These are phyloP conservation scores for Agonopterix subpropinquella DNA, from an alignment of 2,888 invertebrate genomes.

Conservation along the genomic window DNA sequence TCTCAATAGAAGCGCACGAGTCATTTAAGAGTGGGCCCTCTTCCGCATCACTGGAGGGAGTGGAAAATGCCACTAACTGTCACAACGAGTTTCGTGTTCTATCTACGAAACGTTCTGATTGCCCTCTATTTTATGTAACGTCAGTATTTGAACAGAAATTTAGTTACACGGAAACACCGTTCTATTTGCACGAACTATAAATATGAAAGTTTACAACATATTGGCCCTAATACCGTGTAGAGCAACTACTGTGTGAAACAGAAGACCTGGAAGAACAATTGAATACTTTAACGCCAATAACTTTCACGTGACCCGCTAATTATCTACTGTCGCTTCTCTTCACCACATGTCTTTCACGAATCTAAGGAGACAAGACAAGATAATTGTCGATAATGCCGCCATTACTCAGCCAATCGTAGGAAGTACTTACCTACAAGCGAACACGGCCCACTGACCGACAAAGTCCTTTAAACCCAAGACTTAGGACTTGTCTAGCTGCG, in stretches of 20 bases:
- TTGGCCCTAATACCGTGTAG: conserved; percentile 5
- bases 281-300: conserved; percentile 30
- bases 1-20: conserved; percentile 28
- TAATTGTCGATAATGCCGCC: conserved; percentile 32
- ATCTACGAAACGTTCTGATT: not conserved
- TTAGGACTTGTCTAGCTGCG: conserved; percentile 32
- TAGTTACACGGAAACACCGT: conserved; percentile 1
- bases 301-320: conserved; percentile 43
- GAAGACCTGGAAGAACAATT: conserved; percentile 24
- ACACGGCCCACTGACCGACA: conserved; percentile 53
- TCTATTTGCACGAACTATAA: conserved; percentile 7
- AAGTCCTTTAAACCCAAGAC: conserved; percentile 42
- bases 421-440: conserved; percentile 20
- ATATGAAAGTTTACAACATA: conserved; percentile 12
- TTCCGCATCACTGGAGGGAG: conserved; percentile 37
- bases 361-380: conserved; percentile 27
- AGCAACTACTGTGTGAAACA: conserved; percentile 5
- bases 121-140: too few species aligned
- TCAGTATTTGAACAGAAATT: conserved; percentile 1
- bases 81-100: conserved; percentile 10
- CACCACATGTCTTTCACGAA: conserved; percentile 15
- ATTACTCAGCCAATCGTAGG: conserved; percentile 19
- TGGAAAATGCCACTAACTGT: conserved; percentile 43
- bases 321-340: conserved; percentile 11
- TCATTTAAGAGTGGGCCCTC: conserved; percentile 39